Evolutionary conservation across 1,140 invertebrate species (phyloP), one percentile per base, ranked within the genome.

Genomic region (Trypoxylus dichotomus): DNA sequence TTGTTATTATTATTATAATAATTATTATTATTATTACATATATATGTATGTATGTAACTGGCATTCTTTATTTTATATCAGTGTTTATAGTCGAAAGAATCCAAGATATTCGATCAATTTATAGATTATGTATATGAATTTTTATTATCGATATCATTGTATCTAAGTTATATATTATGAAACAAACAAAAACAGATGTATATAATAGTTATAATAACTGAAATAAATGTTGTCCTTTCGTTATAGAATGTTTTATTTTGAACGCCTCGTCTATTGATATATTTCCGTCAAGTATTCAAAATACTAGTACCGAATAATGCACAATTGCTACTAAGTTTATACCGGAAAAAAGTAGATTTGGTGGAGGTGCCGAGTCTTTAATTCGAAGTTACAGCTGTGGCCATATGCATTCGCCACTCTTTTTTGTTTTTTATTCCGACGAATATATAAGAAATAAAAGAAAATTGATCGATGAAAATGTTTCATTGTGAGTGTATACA

Each of bases 171-270:
- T 47, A 42, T 42, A 47, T 47, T 37, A 47, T 47, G 11, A 47
- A 15, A 47, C 3, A 47, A 19, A 47, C 10, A 0, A 47, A 47
- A 47, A 19, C 7, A 47, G 43, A 47, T 80, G 80, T 80, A 80
- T 74, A 80, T 81, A 81, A 77, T 78, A 81, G 79, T 79, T 81
- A 78, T 77, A 77, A 79, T 75, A 37, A 37, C 10, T 76, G 76
- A 81, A 37, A 81, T 81, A 81, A 81, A 81, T 81, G 80, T 81
- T 81, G 80, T 81, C 80, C 80, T 81, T 81, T 81, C 76, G 80
- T 47, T 63, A 27, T 37, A 7, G 5, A 37, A 5, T 37, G 32
- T 37, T 37, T 37, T 37, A 37, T 8, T 37, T 37, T 37, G 32
- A 5, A 37, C 32, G 10, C 32, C 10, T 37, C 32, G 5, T 37